These are phyloP conservation scores for Channa maculata DNA, from an alignment of 2,113 vertebrate genomes.

Conservation along the genomic window DNA sequence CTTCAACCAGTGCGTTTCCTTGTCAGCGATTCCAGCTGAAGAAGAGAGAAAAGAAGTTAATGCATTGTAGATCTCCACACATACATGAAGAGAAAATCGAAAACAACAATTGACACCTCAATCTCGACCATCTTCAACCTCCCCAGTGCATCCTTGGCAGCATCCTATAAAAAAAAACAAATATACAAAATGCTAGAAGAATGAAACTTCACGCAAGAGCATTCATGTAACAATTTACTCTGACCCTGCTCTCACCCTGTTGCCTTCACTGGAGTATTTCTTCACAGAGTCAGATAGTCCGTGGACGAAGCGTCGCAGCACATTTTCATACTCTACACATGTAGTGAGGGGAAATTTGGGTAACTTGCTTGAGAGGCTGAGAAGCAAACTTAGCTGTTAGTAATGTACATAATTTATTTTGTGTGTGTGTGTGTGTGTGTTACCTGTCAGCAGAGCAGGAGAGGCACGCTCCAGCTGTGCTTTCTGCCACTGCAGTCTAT, in stretches of 20 bases:
- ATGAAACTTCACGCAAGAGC: neutral
- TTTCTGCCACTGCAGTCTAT: constrained; percentile 89
- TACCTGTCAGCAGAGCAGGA: constrained; percentile 83
- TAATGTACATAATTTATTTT: too few relatives aligned
- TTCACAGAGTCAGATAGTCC: constrained; percentile 87
- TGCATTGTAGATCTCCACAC: neutral
- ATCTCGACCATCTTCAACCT: constrained; percentile 88
- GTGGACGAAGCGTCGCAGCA: constrained; percentile 83
- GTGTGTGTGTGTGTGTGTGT: constrained; percentile 11
- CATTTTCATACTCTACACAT: constrained; percentile 85
- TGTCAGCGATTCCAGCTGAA: constrained; percentile 80
- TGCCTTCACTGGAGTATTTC: constrained; percentile 87
- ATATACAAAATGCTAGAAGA: too few relatives aligned
- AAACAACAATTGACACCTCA: constrained; percentile 81
- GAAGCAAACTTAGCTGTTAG: neutral
- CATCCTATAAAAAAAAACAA: constrained; percentile 80
- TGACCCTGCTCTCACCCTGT: constrained; percentile 82
- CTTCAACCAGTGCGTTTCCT: constrained; percentile 70
- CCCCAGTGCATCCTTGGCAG: constrained; percentile 89
- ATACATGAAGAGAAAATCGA: neutral
- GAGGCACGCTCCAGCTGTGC: constrained; percentile 85
- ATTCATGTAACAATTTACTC: neutral
- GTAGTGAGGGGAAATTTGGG: neutral
- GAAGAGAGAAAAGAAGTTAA: constrained; percentile 7
- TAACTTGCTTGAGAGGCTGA: neutral